Evolutionary conservation across 2,888 invertebrate species (phyloP).

Genomic region (Neuroscelio doddi): DNA sequence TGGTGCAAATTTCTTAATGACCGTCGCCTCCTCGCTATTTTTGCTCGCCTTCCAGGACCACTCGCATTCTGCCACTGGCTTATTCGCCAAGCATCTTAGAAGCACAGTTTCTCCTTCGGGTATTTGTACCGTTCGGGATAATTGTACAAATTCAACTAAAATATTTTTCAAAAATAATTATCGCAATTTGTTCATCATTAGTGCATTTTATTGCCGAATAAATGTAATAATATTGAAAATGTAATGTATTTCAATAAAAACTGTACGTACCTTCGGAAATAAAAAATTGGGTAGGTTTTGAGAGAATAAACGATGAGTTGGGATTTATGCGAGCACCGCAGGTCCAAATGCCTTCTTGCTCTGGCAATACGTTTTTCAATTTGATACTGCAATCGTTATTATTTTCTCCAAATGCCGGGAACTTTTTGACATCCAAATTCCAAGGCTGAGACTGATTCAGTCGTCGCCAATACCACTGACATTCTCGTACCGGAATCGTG

Average conservation of each 20-base stretch:
- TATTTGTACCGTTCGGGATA: slow-evolving; percentile 67
- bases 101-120: slow-evolving; percentile 67
- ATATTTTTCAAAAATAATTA: too few relatives aligned
- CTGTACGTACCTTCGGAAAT: slow-evolving; percentile 62
- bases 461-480: slow-evolving; percentile 69
- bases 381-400: slow-evolving; percentile 67
- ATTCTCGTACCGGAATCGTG: slow-evolving; percentile 61
- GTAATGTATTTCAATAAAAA: slow-evolving; percentile 7
- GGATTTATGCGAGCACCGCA: slow-evolving; percentile 62
- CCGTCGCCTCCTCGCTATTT: slow-evolving; percentile 60
- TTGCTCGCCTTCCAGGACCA: slow-evolving; percentile 69
- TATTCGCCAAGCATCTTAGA: slow-evolving; percentile 66
- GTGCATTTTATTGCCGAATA: too few relatives aligned
- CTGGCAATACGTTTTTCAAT: slow-evolving; percentile 62
- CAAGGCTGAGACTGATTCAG: slow-evolving; percentile 66
- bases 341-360: slow-evolving; percentile 69
- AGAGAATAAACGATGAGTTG: slow-evolving; percentile 60
- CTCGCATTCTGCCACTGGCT: slow-evolving; percentile 67
- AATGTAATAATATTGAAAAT: slow-evolving; percentile 8
- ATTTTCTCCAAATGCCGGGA: slow-evolving; percentile 64
- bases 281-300: slow-evolving; percentile 60
- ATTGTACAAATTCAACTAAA: slow-evolving; percentile 68
- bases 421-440: slow-evolving; percentile 65
- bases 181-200: too few relatives aligned
- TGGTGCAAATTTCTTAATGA: slow-evolving; percentile 64